Evolutionary conservation across 1,140 invertebrate species (phyloP).

Genomic region (Vollenhovia emeryi): DNA sequence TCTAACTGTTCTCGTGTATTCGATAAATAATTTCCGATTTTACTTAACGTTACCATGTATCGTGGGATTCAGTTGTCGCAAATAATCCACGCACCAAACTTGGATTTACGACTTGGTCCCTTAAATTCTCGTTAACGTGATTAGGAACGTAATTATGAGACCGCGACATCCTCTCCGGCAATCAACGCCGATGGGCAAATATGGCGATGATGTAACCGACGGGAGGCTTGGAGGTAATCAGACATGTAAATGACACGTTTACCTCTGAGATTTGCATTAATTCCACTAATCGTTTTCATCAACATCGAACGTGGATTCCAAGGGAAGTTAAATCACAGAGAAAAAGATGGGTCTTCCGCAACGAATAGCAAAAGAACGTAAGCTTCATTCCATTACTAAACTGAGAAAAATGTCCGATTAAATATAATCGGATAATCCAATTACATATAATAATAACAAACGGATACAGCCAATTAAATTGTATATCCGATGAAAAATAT

Average conservation of each 20-base stretch:
- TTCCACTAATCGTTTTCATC: slow-evolving; percentile 56
- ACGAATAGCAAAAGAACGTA: background rate
- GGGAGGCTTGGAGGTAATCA: slow-evolving; percentile 57
- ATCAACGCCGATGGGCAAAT: slow-evolving; percentile 60
- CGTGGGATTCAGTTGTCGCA: slow-evolving; percentile 12
- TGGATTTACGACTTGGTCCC: slow-evolving; percentile 40
- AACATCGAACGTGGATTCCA: slow-evolving; percentile 4
- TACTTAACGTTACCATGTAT: background rate
- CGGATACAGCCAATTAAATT: too few relatives aligned
- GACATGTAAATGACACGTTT: slow-evolving; percentile 67
- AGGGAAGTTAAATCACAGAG: background rate
- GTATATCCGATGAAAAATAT: too few relatives aligned
- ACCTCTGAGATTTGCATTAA: slow-evolving; percentile 66
- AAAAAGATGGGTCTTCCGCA: background rate
- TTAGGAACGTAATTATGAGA: slow-evolving; percentile 62
- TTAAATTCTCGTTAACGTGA: slow-evolving; percentile 54
- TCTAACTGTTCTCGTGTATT: background rate
- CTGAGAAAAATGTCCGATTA: too few relatives aligned
- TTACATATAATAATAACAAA: too few relatives aligned
- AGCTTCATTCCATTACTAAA: background rate
- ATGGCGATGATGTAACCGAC: slow-evolving; percentile 54
- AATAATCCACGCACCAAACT: slow-evolving; percentile 1
- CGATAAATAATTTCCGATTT: background rate
- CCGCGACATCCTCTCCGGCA: slow-evolving; percentile 42
- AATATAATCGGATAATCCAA: too few relatives aligned